Evolutionary conservation across 1,140 invertebrate species (phyloP).

Genomic region (Copidosoma floridanum): DNA sequence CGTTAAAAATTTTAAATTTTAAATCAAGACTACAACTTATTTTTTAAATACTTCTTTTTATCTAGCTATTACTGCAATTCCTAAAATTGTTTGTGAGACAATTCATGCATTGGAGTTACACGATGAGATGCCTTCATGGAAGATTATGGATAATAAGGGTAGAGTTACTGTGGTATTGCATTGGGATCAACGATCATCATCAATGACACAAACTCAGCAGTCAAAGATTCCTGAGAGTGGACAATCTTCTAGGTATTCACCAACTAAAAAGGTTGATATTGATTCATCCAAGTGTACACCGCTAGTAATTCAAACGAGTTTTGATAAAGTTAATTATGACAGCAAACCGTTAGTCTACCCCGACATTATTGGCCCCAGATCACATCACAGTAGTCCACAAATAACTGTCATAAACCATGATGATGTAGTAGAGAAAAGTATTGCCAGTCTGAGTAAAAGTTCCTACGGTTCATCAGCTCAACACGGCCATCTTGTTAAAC

Average conservation of each 20-base stretch:
- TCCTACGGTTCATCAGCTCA: constrained; percentile 51
- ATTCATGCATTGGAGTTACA: constrained; percentile 90
- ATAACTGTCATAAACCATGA: constrained; percentile 90
- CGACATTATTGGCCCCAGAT: constrained; percentile 39
- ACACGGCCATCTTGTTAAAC: constrained; percentile 60
- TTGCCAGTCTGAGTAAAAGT: constrained; percentile 49
- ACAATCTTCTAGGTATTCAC: constrained; percentile 62
- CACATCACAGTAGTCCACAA: constrained; percentile 71
- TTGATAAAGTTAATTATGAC: constrained; percentile 63
- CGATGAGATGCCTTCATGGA: constrained; percentile 94
- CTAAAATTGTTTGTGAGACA: constrained; percentile 94
- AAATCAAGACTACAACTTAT: no score
- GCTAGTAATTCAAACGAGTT: constrained; percentile 74
- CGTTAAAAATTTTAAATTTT: no score
- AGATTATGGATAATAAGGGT: constrained; percentile 95
- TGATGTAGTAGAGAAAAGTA: constrained; percentile 59
- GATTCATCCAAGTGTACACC: constrained; percentile 44
- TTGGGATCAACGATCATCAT: constrained; percentile 79
- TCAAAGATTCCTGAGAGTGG: constrained; percentile 52
- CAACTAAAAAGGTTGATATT: constrained; percentile 61
- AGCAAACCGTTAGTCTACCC: constrained; percentile 22
- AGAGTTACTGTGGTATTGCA: constrained; percentile 90
- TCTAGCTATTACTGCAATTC: constrained; percentile 90
- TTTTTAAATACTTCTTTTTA: no score
- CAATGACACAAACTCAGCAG: constrained; percentile 58